Conservation (phyloP, 2,797 vertebrate genomes). For the Threskiornis aethiopicus region DNA sequence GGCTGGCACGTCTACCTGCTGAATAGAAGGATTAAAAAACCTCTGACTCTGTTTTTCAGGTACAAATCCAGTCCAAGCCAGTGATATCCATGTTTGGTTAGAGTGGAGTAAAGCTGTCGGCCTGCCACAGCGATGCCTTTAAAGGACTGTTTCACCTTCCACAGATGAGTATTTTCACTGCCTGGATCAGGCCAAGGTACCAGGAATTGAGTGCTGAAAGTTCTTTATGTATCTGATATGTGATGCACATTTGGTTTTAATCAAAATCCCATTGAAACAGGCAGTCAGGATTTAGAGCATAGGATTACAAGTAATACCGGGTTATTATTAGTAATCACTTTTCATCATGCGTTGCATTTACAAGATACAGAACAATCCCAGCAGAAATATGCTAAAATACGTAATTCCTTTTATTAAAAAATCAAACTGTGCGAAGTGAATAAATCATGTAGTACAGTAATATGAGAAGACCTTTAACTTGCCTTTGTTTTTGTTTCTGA, state of each 20-base stretch:
- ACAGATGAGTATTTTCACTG: neutral
- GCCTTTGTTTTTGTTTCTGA: neutral
- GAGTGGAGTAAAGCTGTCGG: neutral
- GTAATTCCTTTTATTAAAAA: neutral
- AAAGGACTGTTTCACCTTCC: neutral
- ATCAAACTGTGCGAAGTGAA: neutral
- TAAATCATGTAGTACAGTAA: fast-evolving
- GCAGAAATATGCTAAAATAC: neutral
- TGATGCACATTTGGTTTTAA: conserved; percentile 24
- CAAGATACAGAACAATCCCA: neutral
- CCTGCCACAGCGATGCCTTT: neutral
- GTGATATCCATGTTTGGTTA: fast-evolving
- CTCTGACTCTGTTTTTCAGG: neutral
- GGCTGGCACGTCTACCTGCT: neutral
- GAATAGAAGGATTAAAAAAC: neutral
- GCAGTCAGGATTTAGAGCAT: neutral
- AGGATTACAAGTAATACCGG: conserved; percentile 4
- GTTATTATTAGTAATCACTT: conserved; percentile 25
- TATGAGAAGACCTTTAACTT: neutral
- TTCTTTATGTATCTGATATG: neutral
- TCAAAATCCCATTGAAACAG: neutral
- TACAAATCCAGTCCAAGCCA: neutral
- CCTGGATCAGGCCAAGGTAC: neutral
- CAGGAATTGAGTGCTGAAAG: neutral
- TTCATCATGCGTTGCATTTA: neutral